Base-by-base conservation (phyloP, 2,888 invertebrate species). In the Oasisia sp. region DNA sequence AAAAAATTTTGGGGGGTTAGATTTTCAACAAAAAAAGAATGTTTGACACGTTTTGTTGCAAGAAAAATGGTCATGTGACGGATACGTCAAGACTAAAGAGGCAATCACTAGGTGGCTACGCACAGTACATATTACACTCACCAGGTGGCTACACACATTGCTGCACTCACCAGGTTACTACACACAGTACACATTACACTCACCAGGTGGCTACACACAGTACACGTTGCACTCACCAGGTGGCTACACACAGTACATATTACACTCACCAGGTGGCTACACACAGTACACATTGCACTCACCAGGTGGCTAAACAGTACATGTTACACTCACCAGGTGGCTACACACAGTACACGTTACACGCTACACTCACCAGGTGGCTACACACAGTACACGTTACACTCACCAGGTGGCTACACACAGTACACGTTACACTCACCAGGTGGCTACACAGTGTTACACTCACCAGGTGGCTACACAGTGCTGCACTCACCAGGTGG, bases 391-490 rank as follows among this genome's bases (percentile, higher is more conserved):
- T 74, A 58, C 58, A 58, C 14, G 27, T 7, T 74, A 27, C 27
- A 74, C 74, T 74, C 74, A 27, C 74, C 74, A 74, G 74, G 74
- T 74, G 74, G 74, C 19, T 74, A n/a, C n/a, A n/a, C 7, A 74
- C 27, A 58, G 58, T 58, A 58, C 58, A 58, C 19, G 0, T 11
- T 58, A 14, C 58, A 58, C 14, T 58, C 8, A 19, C 58, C 58
- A 58, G 58, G 14, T 58, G 58, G 58, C 14, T 58, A 58, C 27
- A 27, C 5, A 74, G 38, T n/a, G 27, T 5, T 74, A 27, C 74
- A 74, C 74, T 74, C 74, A 74, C 74, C 74, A 74, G 74, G n/a
- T 27, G 92, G 91, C 90, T 92, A 27, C 45, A 45, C 19, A 1
- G n/a, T 27, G 4, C 27, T 58, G 27, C 58, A 58, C 58, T 58